Percentiles rank a stretch among this genome's conserved stretches.
Evolutionary conservation across 1,140 invertebrate genomes (phyloP).

Genomic region (Plectrocnemia conspersa): DNA sequence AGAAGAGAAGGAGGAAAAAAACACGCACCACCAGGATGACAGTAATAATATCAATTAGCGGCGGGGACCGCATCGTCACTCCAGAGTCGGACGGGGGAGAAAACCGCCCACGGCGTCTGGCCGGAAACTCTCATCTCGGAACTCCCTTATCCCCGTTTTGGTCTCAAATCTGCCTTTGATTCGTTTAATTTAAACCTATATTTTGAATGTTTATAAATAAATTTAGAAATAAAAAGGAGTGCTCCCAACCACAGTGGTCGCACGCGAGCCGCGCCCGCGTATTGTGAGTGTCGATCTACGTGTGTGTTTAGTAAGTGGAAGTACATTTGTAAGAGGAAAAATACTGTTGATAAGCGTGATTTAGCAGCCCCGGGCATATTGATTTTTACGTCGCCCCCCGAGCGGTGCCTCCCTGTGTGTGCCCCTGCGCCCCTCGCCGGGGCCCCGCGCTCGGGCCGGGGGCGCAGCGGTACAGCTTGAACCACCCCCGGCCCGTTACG

Average conservation of each 20-base stretch:
- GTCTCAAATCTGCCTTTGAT: neutral
- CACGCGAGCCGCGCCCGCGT: neutral
- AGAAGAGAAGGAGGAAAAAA: neutral
- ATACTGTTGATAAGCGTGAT: slow-evolving; percentile 68
- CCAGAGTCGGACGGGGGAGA: too few species aligned
- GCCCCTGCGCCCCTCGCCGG: slow-evolving; percentile 29
- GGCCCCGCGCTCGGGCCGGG: slow-evolving; percentile 30
- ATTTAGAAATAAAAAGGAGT: neutral
- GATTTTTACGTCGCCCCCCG: slow-evolving; percentile 60
- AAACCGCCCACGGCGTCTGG: neutral
- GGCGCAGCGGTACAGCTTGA: neutral
- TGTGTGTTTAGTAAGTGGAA: neutral
- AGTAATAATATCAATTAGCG: slow-evolving; percentile 34
- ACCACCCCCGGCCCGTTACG: slow-evolving; percentile 12
- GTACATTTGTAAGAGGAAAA: slow-evolving; percentile 51
- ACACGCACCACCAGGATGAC: slow-evolving; percentile 20
- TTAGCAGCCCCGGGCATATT: slow-evolving; percentile 68
- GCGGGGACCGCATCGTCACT: slow-evolving; percentile 11
- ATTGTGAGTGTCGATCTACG: neutral
- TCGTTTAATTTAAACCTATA: too few species aligned
- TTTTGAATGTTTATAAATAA: too few species aligned
- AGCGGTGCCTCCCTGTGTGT: slow-evolving; percentile 36
- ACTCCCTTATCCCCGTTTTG: neutral
- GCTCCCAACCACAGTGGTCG: neutral
- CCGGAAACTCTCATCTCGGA: neutral